Conservation (phyloP, 1,140 invertebrate species). For the Lamellibrachia luymesi region DNA sequence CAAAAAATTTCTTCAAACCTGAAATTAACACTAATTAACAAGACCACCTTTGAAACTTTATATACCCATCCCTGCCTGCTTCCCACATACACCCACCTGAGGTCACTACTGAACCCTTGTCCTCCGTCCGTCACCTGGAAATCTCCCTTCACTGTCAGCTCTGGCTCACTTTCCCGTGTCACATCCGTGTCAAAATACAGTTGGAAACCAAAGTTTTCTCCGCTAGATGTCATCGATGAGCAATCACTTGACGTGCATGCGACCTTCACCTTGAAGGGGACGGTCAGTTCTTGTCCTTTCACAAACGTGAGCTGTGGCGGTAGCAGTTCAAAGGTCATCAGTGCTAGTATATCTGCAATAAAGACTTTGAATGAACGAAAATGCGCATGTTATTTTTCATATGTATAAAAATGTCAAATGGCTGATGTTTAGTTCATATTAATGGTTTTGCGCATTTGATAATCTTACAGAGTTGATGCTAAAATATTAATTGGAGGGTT, state of each 20-base stretch:
- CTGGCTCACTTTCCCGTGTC: background rate
- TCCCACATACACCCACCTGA: background rate
- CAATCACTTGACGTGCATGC: background rate
- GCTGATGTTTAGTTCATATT: background rate
- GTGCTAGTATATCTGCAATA: background rate
- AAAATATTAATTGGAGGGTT: too few relatives aligned
- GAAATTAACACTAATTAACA: too few relatives aligned
- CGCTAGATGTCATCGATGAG: background rate
- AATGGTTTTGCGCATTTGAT: background rate
- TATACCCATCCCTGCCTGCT: too few relatives aligned
- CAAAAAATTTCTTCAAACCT: too few relatives aligned
- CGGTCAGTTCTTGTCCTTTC: background rate
- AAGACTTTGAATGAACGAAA: background rate
- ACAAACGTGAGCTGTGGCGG: background rate
- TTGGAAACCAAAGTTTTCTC: background rate
- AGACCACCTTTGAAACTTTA: too few relatives aligned
- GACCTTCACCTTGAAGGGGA: background rate
- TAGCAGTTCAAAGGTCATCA: background rate
- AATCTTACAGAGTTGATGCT: background rate
- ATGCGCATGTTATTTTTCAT: background rate
- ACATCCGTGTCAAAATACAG: background rate
- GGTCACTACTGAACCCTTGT: background rate
- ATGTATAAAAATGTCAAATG: background rate
- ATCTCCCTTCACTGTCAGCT: background rate
- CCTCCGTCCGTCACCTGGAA: background rate